Evolutionary conservation across 2,888 invertebrate genomes (phyloP).

Genomic region (Agriopis marginaria): DNA sequence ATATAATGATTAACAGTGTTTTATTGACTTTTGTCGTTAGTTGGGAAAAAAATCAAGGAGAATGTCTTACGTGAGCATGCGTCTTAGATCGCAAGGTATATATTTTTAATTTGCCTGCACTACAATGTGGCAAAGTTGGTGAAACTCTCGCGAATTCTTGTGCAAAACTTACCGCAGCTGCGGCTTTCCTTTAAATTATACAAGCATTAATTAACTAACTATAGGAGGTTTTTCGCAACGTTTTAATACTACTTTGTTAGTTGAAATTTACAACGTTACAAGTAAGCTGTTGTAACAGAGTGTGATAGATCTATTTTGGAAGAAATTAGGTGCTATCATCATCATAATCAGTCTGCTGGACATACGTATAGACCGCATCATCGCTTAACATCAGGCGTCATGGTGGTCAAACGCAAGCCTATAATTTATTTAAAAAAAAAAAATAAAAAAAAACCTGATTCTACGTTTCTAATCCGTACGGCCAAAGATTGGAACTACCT

Average conservation of each 20-base stretch:
- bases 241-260: conserved; percentile 19
- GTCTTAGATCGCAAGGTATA: neutral
- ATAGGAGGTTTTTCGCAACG: conserved; percentile 22
- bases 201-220: conserved; percentile 35
- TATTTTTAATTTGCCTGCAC: conserved; percentile 28
- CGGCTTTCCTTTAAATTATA: conserved; percentile 39
- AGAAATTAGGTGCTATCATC: too few relatives aligned
- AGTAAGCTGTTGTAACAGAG: neutral
- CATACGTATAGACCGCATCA: too few relatives aligned
- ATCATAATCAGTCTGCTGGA: too few relatives aligned
- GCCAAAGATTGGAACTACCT: too few relatives aligned
- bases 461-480: too few relatives aligned
- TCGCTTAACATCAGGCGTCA: too few relatives aligned
- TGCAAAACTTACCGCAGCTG: conserved; percentile 37
- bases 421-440: too few relatives aligned
- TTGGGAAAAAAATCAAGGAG: too few relatives aligned
- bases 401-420: too few relatives aligned
- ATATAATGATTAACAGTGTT: too few relatives aligned
- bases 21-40: too few relatives aligned
- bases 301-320: neutral
- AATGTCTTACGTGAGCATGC: neutral
- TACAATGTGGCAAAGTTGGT: conserved; percentile 13
- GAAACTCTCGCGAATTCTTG: conserved; percentile 35
- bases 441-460: too few relatives aligned
- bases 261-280: conserved; percentile 8